A percentile compares a stretch with the other conserved stretches of the same genome.
Conservation (phyloP, 2,797 vertebrate species). For the Gymnodraco acuticeps region DNA sequence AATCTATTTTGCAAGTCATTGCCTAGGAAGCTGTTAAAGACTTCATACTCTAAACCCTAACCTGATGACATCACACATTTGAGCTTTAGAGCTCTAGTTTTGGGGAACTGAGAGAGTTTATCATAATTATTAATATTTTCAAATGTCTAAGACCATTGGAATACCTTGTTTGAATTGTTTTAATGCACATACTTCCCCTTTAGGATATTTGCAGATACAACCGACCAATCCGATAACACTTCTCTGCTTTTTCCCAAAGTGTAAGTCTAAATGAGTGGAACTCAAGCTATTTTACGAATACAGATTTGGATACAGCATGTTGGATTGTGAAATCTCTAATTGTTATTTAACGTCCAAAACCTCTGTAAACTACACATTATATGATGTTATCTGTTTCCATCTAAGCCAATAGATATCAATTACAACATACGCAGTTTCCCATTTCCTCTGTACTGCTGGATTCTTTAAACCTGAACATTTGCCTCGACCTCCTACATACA, state of each 20-base stretch:
- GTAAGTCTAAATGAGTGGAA: neutral
- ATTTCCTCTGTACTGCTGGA: neutral
- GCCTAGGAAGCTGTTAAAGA: too few species aligned
- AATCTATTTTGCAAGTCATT: too few species aligned
- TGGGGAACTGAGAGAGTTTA: too few species aligned
- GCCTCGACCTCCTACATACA: neutral
- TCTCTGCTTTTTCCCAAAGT: neutral
- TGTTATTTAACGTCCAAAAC: neutral
- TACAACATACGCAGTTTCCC: neutral
- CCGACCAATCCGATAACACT: neutral
- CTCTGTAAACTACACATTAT: neutral
- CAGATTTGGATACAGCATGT: neutral
- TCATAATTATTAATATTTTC: too few species aligned
- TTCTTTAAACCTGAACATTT: slow-evolving; percentile 1
- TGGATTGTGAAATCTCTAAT: neutral
- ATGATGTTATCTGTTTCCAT: rapidly evolving
- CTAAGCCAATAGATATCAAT: neutral
- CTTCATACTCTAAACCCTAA: too few species aligned
- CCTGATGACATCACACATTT: too few species aligned
- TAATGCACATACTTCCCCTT: neutral
- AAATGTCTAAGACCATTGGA: too few species aligned
- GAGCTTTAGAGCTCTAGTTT: too few species aligned
- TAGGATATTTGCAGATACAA: neutral
- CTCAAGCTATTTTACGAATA: neutral
- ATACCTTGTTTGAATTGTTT: too few species aligned